phyloP scores from a whole-genome alignment of 2,888 invertebrate species.

The Lepas anatifera region DNA sequence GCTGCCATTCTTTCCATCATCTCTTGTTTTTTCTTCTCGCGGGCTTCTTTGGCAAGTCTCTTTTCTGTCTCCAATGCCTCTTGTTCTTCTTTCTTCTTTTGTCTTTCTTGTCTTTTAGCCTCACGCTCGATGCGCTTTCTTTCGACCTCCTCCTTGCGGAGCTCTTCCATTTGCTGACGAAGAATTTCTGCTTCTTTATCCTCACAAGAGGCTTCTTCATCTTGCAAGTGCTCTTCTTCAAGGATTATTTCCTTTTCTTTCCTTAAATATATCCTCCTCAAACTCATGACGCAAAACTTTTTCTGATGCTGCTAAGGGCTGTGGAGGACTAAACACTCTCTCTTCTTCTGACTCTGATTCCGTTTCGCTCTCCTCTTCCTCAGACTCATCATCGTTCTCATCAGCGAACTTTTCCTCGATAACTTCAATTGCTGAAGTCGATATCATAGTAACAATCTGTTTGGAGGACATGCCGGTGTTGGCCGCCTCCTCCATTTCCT shows the following conservation, averaged over 20 bases:
- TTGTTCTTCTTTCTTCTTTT: background rate
- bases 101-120: constrained; percentile 37
- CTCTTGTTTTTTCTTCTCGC: constrained; percentile 10
- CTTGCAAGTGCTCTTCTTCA: background rate
- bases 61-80: background rate
- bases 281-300: constrained; percentile 33
- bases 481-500: constrained; percentile 18
- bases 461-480: constrained; percentile 13
- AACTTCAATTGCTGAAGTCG: constrained; percentile 6
- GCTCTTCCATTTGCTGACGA: background rate
- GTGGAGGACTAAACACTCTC: too few species aligned
- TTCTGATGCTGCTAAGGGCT: too few species aligned
- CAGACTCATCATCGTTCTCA: constrained; percentile 32
- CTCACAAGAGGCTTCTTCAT: too few species aligned
- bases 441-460: background rate
- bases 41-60: constrained; percentile 39
- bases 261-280: background rate
- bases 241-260: background rate
- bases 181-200: background rate
- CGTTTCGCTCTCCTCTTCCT: background rate
- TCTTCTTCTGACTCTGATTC: background rate
- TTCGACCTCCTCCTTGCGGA: background rate
- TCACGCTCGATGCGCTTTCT: constrained; percentile 35
- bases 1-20: background rate
- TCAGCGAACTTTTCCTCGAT: constrained; percentile 14